phyloP scores from a whole-genome alignment of 2,888 invertebrate species.

The Lepidocyrtoides sp. region DNA sequence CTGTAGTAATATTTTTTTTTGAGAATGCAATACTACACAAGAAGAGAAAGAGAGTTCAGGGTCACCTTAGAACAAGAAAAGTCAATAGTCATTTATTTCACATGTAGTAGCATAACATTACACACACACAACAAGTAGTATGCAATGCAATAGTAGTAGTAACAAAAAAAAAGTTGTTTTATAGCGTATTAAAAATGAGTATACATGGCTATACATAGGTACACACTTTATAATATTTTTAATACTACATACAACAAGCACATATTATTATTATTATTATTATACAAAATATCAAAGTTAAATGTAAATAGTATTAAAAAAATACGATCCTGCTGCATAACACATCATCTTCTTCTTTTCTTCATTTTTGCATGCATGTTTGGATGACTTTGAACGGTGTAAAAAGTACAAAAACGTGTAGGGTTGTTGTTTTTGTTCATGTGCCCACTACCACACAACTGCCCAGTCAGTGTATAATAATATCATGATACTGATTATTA shows the following conservation, averaged over 20 bases:
- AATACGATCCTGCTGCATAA: not conserved
- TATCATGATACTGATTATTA: too few relatives aligned
- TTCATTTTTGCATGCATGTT: conserved; percentile 64
- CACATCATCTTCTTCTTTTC: conserved; percentile 27
- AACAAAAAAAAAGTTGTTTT: conserved; percentile 50
- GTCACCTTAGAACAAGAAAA: conserved; percentile 58
- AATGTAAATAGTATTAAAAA: not conserved
- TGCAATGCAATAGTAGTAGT: not conserved
- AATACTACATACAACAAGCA: not conserved
- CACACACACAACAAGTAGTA: conserved; percentile 12
- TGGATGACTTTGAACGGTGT: not conserved
- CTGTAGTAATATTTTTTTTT: too few relatives aligned
- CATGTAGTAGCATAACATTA: conserved; percentile 12
- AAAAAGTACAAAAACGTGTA: not conserved
- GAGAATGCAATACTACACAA: not conserved
- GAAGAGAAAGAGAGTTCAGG: conserved; percentile 64
- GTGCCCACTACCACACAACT: too few relatives aligned
- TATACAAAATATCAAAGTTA: not conserved
- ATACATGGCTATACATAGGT: not conserved
- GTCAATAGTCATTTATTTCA: conserved; percentile 61
- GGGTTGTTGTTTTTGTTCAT: conserved; percentile 26
- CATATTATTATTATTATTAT: too few relatives aligned
- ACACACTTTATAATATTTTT: too few relatives aligned
- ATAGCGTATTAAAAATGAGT: conserved; percentile 20
- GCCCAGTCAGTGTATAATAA: not conserved